Percentiles rank a stretch among this genome's conserved stretches.
These are phyloP conservation scores for Anolis carolinensis DNA, from an alignment of 2,113 vertebrate genomes.

Conservation along the genomic window DNA sequence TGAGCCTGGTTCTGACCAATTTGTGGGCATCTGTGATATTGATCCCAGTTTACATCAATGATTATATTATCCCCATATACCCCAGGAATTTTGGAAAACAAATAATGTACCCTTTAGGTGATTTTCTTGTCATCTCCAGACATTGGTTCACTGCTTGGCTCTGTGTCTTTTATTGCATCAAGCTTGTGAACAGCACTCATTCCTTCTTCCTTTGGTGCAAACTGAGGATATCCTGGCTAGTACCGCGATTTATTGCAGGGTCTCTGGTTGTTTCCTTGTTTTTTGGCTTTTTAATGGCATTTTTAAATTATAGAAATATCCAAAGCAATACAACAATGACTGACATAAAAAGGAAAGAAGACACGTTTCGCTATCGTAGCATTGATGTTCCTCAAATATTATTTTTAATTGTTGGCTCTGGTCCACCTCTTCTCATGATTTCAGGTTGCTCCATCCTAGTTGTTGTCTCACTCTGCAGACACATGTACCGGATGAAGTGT, in stretches of 20 bases:
- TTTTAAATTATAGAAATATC: no score
- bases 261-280: not conserved
- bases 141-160: not conserved
- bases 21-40: not conserved
- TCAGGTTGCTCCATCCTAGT: not conserved
- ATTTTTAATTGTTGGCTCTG: not conserved
- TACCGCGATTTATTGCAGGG: not conserved
- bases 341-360: not conserved
- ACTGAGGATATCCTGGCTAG: not conserved
- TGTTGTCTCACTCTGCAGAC: not conserved
- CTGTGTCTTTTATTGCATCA: slow-evolving; percentile 11
- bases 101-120: rapidly evolving
- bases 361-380: rapidly evolving
- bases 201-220: not conserved
- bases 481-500: not conserved
- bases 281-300: not conserved
- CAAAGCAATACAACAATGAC: not conserved
- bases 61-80: not conserved
- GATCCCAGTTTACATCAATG: not conserved
- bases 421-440: not conserved
- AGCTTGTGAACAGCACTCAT: not conserved
- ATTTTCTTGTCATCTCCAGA: not conserved
- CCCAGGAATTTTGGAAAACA: rapidly evolving
- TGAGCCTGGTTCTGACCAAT: not conserved
- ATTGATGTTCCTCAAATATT: no score